A percentile compares a stretch with the other conserved stretches of the same genome.
Conservation (phyloP, 2,797 vertebrate genomes). For the Schizothorax lantsangensis region DNA sequence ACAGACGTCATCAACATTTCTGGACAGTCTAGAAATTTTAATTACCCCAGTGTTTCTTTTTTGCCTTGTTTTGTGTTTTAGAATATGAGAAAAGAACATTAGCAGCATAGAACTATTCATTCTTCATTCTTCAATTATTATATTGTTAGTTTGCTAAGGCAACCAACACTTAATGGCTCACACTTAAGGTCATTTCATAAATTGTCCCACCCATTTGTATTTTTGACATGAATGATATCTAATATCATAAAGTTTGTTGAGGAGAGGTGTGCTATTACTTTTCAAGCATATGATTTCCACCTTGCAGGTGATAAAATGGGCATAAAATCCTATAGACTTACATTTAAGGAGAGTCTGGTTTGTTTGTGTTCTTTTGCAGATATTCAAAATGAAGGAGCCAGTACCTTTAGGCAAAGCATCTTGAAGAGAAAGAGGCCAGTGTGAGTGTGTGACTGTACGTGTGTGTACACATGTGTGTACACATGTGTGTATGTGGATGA, state of each 20-base stretch:
- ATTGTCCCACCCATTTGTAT: background rate
- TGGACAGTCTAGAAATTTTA: conserved; percentile 12
- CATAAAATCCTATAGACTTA: background rate
- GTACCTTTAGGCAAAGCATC: conserved; percentile 9
- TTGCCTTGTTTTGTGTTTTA: background rate
- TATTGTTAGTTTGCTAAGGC: background rate
- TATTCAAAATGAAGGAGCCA: conserved; percentile 42
- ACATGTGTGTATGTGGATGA: background rate
- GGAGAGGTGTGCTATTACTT: background rate
- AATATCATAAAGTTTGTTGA: background rate
- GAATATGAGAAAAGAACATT: background rate
- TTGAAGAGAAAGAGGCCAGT: conserved; percentile 16
- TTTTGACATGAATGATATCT: background rate
- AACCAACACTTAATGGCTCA: background rate
- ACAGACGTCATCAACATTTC: background rate
- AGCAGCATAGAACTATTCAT: background rate
- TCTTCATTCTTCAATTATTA: background rate
- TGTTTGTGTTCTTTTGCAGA: conserved; percentile 34
- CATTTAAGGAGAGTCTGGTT: background rate
- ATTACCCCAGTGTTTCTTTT: background rate
- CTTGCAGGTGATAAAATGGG: background rate
- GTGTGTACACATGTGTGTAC: background rate
- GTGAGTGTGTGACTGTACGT: background rate
- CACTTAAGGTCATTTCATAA: background rate
- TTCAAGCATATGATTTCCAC: background rate